phyloP scores from a whole-genome alignment of 2,888 invertebrate genomes.

The Thera obeliscata region DNA sequence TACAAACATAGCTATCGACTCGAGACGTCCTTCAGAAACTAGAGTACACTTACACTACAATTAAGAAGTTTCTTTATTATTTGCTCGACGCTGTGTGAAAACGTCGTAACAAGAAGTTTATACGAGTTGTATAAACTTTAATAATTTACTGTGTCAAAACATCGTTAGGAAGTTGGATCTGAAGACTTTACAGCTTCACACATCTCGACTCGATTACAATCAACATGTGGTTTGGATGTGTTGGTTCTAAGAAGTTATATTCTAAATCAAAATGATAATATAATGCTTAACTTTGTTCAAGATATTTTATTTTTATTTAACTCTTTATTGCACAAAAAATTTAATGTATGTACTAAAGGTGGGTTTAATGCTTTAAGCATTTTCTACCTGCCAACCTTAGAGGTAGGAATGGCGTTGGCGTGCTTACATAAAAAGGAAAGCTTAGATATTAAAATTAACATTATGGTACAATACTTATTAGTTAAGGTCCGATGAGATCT shows the following conservation, averaged over 20 bases:
- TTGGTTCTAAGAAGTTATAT: conserved; percentile 1
- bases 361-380: no score
- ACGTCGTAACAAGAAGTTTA: not conserved
- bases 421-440: no score
- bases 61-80: not conserved
- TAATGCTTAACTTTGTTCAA: no score
- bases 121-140: conserved; percentile 1
- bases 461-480: no score
- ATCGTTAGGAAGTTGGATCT: conserved; percentile 1
- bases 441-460: no score
- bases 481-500: no score
- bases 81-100: conserved; percentile 8
- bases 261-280: no score
- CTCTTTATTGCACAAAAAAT: no score
- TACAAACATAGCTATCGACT: conserved; percentile 13
- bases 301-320: no score
- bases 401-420: no score
- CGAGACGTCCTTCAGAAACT: conserved; percentile 24
- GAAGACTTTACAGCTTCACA: not conserved
- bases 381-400: no score
- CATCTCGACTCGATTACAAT: not conserved
- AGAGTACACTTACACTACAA: conserved; percentile 7
- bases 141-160: conserved; percentile 3
- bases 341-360: no score
- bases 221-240: conserved; percentile 1